Conservation (phyloP, 2,797 vertebrate genomes). For the Brachymystax lenok region DNA sequence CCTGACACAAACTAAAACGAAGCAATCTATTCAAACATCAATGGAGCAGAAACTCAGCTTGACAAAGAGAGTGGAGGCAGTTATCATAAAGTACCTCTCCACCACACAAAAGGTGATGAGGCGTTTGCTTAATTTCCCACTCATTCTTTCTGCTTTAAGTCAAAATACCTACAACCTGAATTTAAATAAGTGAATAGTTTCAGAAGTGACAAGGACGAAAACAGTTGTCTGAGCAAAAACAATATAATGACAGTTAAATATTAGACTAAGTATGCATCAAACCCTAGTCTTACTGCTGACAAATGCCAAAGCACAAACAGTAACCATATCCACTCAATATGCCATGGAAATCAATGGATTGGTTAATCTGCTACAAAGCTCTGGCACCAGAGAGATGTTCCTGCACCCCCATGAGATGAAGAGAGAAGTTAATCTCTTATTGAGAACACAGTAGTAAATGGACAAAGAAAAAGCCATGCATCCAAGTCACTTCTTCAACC, state of each 20-base stretch:
- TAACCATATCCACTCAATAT: neutral
- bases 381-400: slow-evolving; percentile 42
- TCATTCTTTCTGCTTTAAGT: slow-evolving; percentile 3
- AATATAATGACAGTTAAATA: too few relatives aligned
- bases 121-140: slow-evolving; percentile 23
- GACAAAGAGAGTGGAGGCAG: slow-evolving; percentile 58
- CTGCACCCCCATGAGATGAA: slow-evolving; percentile 70
- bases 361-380: slow-evolving; percentile 43
- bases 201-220: too few relatives aligned
- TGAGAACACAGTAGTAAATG: slow-evolving; percentile 67
- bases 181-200: neutral
- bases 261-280: neutral
- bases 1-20: slow-evolving; percentile 65
- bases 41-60: slow-evolving; percentile 50
- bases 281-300: neutral
- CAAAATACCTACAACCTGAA: neutral
- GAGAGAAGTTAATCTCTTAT: slow-evolving; percentile 81
- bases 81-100: slow-evolving; percentile 44
- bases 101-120: slow-evolving; percentile 31
- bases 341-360: slow-evolving; percentile 26
- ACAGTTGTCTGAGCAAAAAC: neutral
- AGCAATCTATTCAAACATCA: slow-evolving; percentile 63
- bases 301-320: neutral
- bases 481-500: slow-evolving; percentile 76
- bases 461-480: slow-evolving; percentile 75